phyloP scores from a whole-genome alignment of 2,113 vertebrate genomes.

The Puffinus mauretanicus region DNA sequence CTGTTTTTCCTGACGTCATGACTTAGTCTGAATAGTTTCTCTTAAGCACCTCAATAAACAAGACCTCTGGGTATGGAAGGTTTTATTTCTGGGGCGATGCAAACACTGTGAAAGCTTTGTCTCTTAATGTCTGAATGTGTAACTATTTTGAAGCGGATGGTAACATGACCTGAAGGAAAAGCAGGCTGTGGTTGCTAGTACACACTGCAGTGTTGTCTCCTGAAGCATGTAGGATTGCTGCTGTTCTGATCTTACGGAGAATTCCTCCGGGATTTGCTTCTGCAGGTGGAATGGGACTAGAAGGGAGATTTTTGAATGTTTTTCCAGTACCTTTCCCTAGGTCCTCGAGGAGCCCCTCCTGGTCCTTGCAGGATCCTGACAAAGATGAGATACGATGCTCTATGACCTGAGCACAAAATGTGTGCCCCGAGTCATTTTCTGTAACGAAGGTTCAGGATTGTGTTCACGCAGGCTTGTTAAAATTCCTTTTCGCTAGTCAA shows the following conservation, averaged over 20 bases:
- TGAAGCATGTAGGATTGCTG: rapidly evolving
- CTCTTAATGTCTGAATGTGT: neutral
- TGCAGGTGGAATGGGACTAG: neutral
- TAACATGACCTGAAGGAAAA: neutral
- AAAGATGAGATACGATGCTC: rapidly evolving
- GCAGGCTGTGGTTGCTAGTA: neutral
- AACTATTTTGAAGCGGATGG: neutral
- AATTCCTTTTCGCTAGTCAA: neutral
- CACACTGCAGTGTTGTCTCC: neutral
- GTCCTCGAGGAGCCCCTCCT: rapidly evolving
- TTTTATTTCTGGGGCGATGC: neutral
- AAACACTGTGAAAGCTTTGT: neutral
- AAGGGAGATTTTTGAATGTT: neutral
- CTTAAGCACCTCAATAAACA: neutral
- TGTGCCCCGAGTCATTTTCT: rapidly evolving
- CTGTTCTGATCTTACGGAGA: rapidly evolving
- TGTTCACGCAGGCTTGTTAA: rapidly evolving
- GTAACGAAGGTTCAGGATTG: rapidly evolving
- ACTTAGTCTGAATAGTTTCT: neutral
- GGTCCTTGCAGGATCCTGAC: neutral
- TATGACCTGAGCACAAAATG: neutral
- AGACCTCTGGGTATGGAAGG: neutral
- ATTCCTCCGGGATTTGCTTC: rapidly evolving
- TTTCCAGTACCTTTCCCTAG: neutral
- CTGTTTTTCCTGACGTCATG: neutral